A percentile compares a stretch with the other conserved stretches of the same genome.
phyloP scores from a whole-genome alignment of 2,113 vertebrate species.

The Lipophrys pholis region DNA sequence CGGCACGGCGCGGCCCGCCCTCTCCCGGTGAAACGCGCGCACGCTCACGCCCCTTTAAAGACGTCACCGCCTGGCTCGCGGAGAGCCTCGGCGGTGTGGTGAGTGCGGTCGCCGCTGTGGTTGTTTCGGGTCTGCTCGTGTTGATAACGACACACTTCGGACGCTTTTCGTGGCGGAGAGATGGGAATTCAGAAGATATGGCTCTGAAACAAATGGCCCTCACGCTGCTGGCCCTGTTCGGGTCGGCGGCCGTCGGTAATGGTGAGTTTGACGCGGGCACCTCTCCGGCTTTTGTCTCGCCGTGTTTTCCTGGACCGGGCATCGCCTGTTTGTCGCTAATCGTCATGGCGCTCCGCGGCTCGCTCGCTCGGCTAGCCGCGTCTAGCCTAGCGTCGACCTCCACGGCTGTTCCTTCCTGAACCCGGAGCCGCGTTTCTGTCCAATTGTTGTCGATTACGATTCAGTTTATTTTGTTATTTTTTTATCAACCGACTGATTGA shows the following conservation, averaged over 20 bases:
- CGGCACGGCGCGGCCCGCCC: conserved; percentile 36
- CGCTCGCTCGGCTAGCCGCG: conserved; percentile 63
- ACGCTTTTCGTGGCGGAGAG: conserved; percentile 77
- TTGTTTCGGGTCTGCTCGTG: conserved; percentile 71
- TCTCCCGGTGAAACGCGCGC: conserved; percentile 77
- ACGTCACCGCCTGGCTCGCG: conserved; percentile 70
- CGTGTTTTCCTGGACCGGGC: conserved; percentile 72
- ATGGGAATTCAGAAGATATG: conserved; percentile 84
- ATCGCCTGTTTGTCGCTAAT: conserved; percentile 76
- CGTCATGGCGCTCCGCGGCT: conserved; percentile 80
- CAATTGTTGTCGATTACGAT: neutral
- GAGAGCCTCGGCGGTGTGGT: conserved; percentile 64
- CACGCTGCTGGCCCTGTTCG: conserved; percentile 75
- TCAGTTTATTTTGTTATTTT: neutral
- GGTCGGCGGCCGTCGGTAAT: conserved; percentile 67
- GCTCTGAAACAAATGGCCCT: conserved; percentile 70
- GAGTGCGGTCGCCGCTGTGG: conserved; percentile 75
- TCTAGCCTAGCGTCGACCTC: conserved; percentile 57
- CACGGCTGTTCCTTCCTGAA: neutral
- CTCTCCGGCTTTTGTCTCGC: conserved; percentile 72
- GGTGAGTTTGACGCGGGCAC: conserved; percentile 75
- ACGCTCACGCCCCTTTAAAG: conserved; percentile 79
- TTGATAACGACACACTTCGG: conserved; percentile 74
- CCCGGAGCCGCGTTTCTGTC: neutral
- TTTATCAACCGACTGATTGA: neutral